These are phyloP conservation scores for Pherbina coryleti DNA, from an alignment of 2,888 invertebrate species.

Conservation along the genomic window DNA sequence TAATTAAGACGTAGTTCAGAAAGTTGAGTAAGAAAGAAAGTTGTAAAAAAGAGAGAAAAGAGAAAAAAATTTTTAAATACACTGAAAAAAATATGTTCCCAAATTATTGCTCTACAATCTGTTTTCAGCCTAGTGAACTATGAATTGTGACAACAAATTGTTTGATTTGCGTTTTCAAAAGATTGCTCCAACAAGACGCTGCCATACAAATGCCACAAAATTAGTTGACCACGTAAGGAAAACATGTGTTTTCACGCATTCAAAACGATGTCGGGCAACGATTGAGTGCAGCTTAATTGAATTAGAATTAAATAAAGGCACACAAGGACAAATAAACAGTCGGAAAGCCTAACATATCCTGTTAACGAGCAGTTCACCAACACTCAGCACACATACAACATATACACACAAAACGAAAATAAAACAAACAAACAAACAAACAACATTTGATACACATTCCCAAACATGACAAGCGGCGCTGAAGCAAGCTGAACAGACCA, in stretches of 20 bases:
- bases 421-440: background rate
- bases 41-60: too few relatives aligned
- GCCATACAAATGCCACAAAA: background rate
- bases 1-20: too few relatives aligned
- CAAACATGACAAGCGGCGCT: background rate
- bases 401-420: background rate
- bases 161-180: background rate
- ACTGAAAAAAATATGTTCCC: too few relatives aligned
- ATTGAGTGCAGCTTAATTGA: slow-evolving; percentile 12
- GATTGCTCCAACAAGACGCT: background rate
- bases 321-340: background rate
- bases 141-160: background rate
- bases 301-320: background rate
- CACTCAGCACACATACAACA: background rate
- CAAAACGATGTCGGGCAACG: background rate
- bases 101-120: too few relatives aligned
- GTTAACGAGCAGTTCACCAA: background rate
- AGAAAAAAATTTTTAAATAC: too few relatives aligned
- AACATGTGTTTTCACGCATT: slow-evolving; percentile 26
- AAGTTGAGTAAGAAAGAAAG: too few relatives aligned
- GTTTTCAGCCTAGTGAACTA: too few relatives aligned
- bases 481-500: background rate
- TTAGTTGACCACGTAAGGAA: background rate
- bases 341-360: background rate
- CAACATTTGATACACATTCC: background rate